Evolutionary conservation across 2,888 invertebrate species (phyloP).

Genomic region (Idaea aversata): DNA sequence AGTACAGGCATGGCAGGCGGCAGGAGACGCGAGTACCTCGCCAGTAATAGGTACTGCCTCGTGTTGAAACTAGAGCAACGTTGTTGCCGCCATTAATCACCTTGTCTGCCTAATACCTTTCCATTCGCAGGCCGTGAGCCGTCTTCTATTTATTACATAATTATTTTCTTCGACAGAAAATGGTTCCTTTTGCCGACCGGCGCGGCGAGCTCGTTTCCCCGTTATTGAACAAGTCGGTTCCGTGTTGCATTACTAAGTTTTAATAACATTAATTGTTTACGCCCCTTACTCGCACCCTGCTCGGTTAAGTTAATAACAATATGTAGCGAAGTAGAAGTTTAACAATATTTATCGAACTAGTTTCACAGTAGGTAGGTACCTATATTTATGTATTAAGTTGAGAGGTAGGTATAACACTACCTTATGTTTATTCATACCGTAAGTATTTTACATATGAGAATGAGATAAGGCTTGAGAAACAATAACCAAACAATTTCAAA

Average conservation of each 20-base stretch:
- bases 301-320: slow-evolving; percentile 53
- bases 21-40: slow-evolving; percentile 42
- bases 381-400: not conserved
- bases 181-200: slow-evolving; percentile 49
- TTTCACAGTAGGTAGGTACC: slow-evolving; percentile 56
- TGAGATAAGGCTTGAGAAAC: slow-evolving; percentile 45
- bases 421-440: slow-evolving; percentile 41
- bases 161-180: slow-evolving; percentile 71
- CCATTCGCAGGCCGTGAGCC: slow-evolving; percentile 67
- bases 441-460: slow-evolving; percentile 29
- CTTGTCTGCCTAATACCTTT: slow-evolving; percentile 75
- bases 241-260: slow-evolving; percentile 66
- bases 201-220: slow-evolving; percentile 35
- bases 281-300: slow-evolving; percentile 64
- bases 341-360: slow-evolving; percentile 64
- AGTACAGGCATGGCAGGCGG: slow-evolving; percentile 45
- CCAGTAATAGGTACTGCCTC: slow-evolving; percentile 37
- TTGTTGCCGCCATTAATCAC: slow-evolving; percentile 72
- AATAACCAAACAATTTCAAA: slow-evolving; percentile 21
- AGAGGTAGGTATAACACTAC: slow-evolving; percentile 15
- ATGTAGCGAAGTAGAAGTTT: slow-evolving; percentile 50
- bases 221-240: slow-evolving; percentile 55
- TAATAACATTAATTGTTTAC: slow-evolving; percentile 74
- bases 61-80: slow-evolving; percentile 52
- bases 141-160: slow-evolving; percentile 73